Evolutionary conservation across 2,888 invertebrate species (phyloP), one percentile per base, ranked within the genome.

Genomic region (Caenorhabditis sinica): DNA sequence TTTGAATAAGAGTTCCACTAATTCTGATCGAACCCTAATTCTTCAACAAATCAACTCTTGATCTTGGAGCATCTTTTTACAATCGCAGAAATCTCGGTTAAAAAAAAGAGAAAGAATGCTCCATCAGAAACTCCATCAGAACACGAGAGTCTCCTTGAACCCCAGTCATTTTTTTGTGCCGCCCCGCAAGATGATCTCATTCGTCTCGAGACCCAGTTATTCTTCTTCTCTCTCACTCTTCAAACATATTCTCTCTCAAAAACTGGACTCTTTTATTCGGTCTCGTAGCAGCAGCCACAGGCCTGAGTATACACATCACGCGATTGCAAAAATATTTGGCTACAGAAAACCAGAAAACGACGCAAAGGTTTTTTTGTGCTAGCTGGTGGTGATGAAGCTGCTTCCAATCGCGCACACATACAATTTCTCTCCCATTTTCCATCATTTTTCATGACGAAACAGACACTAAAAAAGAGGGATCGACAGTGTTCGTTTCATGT

Each of bases 221-320:
- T 36, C 30, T 3, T 49, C n/a, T 63, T 53, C 51, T 68, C 51
- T 23, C 23, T 69, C 76, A 69, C 75, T 76, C 66, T 76, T 76
- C 75, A 76, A 76, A 76, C 75, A 76, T 76, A 68, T 75, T 63
- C 73, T 74, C 63, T 74, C 65, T 53, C 75, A 51, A 74, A 49
- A 76, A 76, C 76, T 76, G 76, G 76, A 76, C 76, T 76, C 76
- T 76, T 66, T 76, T 56, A 56, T 53, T 58, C 66, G 49, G 45
- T 63, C 61, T 73, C 61, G 51, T 28, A 69, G 69, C 69, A 65
- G 58, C 61, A 25, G 25, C n/a, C 68, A 76, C 68, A 74, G 68
- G 76, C 45, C 75, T 76, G 76, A 76, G 76, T 76, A 76, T 76
- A 76, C 76, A 76, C 76, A 76, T 76, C 76, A 76, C 76, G 76